Base-by-base conservation (phyloP, 2,797 vertebrate species). In the Sebastes reedi region DNA sequence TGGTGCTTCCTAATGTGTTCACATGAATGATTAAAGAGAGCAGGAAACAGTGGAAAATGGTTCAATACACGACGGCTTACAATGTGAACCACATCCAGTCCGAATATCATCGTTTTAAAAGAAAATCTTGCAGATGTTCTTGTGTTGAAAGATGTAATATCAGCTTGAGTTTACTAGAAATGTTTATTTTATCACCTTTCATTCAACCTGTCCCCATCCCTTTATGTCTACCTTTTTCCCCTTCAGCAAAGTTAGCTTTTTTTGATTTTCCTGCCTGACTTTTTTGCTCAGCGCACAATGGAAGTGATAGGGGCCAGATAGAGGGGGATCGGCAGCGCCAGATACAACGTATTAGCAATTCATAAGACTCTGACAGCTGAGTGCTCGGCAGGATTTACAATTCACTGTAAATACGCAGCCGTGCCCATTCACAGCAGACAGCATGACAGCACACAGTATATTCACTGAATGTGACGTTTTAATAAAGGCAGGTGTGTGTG, bases 331-430 rank as follows among this genome's bases (percentile, higher is more conserved):
- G 68, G 80, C 84, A 75, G 88, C 4, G 77, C 60, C 42, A 91
- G 91, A 93, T 95, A 89, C 90, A 89, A 91, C 91, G 84, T 91
- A 93, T 95, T 95, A 95, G 94, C 94, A 94, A 95, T 95, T 95
- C 93, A 94, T 94, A 94, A 93, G 92, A 82, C 80, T 84, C 84
- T 89, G 92, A 94, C 93, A 93, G 91, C 91, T 91, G 92, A 93
- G 88, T 86, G 89, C 92, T 92, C 67, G 76, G 88, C 87, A 77
- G 80, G 90, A 93, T 95, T 94, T 95, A 95, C 93, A 88, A 91
- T 94, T 92, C 92, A 91, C 90, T 94, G 94, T 95, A 94, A 95
- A 94, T 93, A 92, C 89, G 80, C 79, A 87, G 91, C 87, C 79
- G 75, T 85, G 86, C 82, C 85, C 88, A 87, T 91, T 92, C 92